Percentiles rank a stretch among this genome's conserved stretches.
Evolutionary conservation across 2,113 vertebrate genomes (phyloP).

Genomic region (Crotalus horridus): DNA sequence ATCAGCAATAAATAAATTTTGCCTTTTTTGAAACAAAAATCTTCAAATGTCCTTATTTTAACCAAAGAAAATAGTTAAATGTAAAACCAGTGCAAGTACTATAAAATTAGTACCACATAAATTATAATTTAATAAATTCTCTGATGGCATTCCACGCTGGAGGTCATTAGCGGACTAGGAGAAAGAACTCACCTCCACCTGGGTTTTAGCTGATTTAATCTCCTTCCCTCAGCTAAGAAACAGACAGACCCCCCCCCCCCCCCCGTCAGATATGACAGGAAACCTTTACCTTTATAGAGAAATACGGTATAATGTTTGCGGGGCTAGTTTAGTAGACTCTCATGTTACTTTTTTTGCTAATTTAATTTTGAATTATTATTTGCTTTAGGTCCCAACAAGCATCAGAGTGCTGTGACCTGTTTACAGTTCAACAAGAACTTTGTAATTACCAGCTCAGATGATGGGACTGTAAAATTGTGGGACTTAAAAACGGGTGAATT

Average conservation of each 20-base stretch:
- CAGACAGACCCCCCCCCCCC: neutral
- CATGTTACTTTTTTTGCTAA: slow-evolving; percentile 20
- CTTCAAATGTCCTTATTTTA: neutral
- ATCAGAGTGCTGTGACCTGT: slow-evolving; percentile 99
- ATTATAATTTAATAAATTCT: neutral
- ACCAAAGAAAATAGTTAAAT: neutral
- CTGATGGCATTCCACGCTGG: neutral
- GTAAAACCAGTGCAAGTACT: neutral
- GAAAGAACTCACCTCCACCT: neutral
- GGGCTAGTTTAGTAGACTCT: slow-evolving; percentile 2
- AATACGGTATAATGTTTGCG: neutral
- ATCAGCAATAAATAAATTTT: neutral
- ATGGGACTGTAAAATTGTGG: slow-evolving; percentile 98
- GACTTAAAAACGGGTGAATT: slow-evolving; percentile 99
- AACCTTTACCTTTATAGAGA: neutral
- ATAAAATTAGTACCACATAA: neutral
- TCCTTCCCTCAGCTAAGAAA: neutral
- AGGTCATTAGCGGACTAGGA: neutral
- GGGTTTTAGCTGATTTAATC: neutral
- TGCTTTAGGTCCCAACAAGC: slow-evolving; percentile 93
- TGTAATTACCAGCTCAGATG: slow-evolving; percentile 99
- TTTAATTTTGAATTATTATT: slow-evolving; percentile 36
- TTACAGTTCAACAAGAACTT: slow-evolving; percentile 99
- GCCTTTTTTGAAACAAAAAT: neutral
- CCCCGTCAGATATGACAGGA: neutral